Base-by-base conservation (phyloP, 2,888 invertebrate genomes). In the Phanerotoma sp. region DNA sequence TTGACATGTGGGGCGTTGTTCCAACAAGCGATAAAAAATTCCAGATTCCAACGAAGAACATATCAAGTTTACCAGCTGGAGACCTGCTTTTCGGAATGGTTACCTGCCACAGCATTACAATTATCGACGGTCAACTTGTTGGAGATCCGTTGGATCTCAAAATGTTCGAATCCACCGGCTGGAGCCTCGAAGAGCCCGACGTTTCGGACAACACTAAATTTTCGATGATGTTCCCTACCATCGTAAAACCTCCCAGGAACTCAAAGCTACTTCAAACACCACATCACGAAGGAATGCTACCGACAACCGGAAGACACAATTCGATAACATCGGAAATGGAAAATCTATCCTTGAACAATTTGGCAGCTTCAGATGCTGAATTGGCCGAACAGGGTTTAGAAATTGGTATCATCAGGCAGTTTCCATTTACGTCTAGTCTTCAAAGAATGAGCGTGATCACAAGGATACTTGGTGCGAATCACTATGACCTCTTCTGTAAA, bases 71-170 rank as follows among this genome's bases (percentile, higher is more conserved):
- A 35, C 80, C 81, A 54, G 77, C 83, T 47, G 77, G 82, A 18
- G 82, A 84, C 56, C 78, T 89, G 2, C 77, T 88, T 16, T 77
- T 89, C 44, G 93, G 91, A 48, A 90, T 97, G 88, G 95, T 92
- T 0, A 86, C 91, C 0, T 97, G 96, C 70, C 97, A 98, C 78
- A 93, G 94, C 3, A 83, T 98, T 45, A 96, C 96, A 0, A 82
- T 94, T 55, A 89, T 99, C 62, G 90, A 95, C 61, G 90, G 89
- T 0, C 85, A 88, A 68, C 80, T 94, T 51, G 88, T 89, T 37
- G 98, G 98, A 0, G 98, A 99, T 79, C 98, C 98, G 0, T 79
- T 99, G 20, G 98, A 99, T 74, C 80, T 98, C 22, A 95, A 93
- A 84, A 96, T 98, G 95, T 98, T 97, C 75, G 91, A 96, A 67